Base-by-base conservation (phyloP, 2,797 vertebrate genomes). In the Xyrichtys novacula region DNA sequence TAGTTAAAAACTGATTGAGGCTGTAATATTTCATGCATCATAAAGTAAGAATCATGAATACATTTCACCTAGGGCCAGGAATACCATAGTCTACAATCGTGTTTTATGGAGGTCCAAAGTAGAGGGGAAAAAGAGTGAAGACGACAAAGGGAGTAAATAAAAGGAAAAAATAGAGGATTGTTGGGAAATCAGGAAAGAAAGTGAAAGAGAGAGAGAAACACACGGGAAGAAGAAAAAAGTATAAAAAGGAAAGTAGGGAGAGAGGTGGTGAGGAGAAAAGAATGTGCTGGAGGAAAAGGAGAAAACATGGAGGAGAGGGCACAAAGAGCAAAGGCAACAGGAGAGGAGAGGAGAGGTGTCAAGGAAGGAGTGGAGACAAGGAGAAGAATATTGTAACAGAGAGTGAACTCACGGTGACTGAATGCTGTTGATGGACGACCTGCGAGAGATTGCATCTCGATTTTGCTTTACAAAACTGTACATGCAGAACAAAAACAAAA, bases 401-500 rank as follows among this genome's bases (percentile, higher is more conserved):
- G 94, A 95, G 94, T 93, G 94, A 94, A 99, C 98, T 99, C 98
- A 99, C 97, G 94, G 96, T 97, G 97, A 99, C 94, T 97, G 96
- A 94, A 96, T 94, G 96, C 97, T 99, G 98, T 93, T 97, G 96
- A 97, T 94, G 94, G 98, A 99, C 91, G 97, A 97, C 95, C 97
- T 98, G 96, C 96, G 97, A 95, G 97, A 98, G 88, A 96, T 94
- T 93, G 95, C 93, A 92, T 96, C 96, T 96, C 95, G 96, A 95
- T 96, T 96, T 96, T 97, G 97, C 96, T 97, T 98, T 98, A 99
- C 97, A 98, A 98, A 98, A 97, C 98, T 99, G 97, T 95, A 95
- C 96, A 96, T 97, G 96, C 97, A 95, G 95, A 93, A 95, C 85
- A 91, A 86, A 91, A 89, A 93, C 86, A 88, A 85, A 88, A 91